A percentile compares a stretch with the other conserved stretches of the same genome.
Conservation (phyloP, 2,113 vertebrate species). For the Sialia sialis region DNA sequence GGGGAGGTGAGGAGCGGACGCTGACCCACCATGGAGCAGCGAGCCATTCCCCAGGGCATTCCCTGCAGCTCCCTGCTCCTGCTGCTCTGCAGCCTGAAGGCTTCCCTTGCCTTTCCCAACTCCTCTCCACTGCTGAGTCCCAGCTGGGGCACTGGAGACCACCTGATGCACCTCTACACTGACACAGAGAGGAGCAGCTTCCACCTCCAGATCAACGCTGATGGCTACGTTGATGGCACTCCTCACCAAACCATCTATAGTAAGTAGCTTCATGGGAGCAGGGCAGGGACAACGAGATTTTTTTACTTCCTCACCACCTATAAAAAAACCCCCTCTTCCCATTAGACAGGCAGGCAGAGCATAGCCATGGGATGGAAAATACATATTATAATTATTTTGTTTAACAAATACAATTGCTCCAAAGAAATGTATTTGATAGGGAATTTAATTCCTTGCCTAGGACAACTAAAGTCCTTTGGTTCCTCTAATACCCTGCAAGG, state of each 20-base stretch:
- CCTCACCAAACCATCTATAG: constrained; percentile 79
- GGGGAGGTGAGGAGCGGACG: not conserved
- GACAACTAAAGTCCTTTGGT: not conserved
- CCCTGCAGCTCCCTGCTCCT: constrained; percentile 50
- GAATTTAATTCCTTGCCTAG: not conserved
- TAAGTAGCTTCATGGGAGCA: constrained; percentile 64
- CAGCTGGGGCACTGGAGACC: constrained; percentile 79
- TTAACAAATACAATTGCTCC: not conserved
- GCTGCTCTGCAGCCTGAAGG: constrained; percentile 31
- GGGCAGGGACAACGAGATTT: not conserved
- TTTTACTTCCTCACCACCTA: not conserved
- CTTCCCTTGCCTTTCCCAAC: constrained; percentile 45
- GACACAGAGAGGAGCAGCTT: constrained; percentile 77
- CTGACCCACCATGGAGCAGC: not conserved
- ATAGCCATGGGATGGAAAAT: not conserved
- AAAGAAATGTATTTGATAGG: not conserved
- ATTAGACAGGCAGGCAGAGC: not conserved
- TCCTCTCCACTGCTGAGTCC: constrained; percentile 75
- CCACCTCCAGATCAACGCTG: constrained; percentile 85
- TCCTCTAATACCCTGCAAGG: not conserved
- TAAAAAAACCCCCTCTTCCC: not conserved
- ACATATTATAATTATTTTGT: not conserved
- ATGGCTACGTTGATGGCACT: constrained; percentile 57
- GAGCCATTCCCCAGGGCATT: not conserved
- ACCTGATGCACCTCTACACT: constrained; percentile 80